Evolutionary conservation across 2,797 vertebrate species (phyloP), one percentile per base, ranked within the genome.

Genomic region (Geotria australis): DNA sequence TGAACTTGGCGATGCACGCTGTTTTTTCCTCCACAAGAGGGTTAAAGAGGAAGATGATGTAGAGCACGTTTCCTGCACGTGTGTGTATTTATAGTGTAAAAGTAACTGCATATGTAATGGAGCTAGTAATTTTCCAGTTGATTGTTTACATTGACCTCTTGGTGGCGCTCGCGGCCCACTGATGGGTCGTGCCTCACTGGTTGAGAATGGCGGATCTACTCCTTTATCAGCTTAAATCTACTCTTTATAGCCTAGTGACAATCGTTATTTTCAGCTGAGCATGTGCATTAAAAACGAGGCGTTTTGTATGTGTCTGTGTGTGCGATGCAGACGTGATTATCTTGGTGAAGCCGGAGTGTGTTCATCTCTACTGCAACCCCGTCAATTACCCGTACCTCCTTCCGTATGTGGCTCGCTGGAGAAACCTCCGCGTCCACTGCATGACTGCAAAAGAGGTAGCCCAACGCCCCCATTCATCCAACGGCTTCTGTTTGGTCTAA

Each of bases 341-440:
- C 60, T 69, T 98, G 65, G 78, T 98, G 64, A 89, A 93, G 65
- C 70, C 77, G 1, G 80, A 94, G 60, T 80, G 81, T 61, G 78
- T 96, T 63, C 86, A 95, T 64, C 74, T 98, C 60, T 98, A 98
- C 67, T 98, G 91, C 68, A 98, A 94, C 70, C 89, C 91, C 47
- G 67, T 88, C 62, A 96, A 95, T 74, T 94, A 85, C 64, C 69
- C 63, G 48, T 80, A 81, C 64, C 74, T 98, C 60, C 62, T 95
- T 69, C 81, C 89, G 1, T 84, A 79, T 12, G 73, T 98, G 63
- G 84, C 81, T 3, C 76, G 81, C 70, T 96, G 89, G 89, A 85
- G 80, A 69, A 98, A 98, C 66, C 73, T 98, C 63, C 80, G 83
- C 66, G 77, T 94, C 63, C 81, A 96, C 73, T 98, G 89, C 71